Base-by-base conservation (phyloP, 2,888 invertebrate genomes). In the Copidosoma aretas region DNA sequence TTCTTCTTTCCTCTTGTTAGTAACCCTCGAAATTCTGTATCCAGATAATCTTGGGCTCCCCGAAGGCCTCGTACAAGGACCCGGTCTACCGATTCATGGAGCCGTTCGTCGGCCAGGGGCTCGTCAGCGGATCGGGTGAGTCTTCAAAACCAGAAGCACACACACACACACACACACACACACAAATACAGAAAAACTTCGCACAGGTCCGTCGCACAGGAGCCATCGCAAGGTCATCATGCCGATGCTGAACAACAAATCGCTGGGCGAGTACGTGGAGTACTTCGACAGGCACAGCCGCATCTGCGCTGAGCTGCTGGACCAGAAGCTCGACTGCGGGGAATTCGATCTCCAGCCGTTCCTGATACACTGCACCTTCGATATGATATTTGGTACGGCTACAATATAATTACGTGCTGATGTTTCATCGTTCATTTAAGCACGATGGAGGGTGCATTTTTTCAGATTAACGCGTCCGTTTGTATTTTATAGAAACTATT, bases 21-120 rank as follows among this genome's bases (percentile, higher is more conserved):
- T n/a, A n/a, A n/a, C n/a, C n/a, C n/a, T n/a, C n/a, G n/a, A n/a
- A n/a, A n/a, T n/a, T n/a, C n/a, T n/a, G n/a, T n/a, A 21, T 21
- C 24, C 22, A 77, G 77, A 58, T 75, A 0, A 73, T 77, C 61
- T 64, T 77, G 14, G 67, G 67, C 10, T 73, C 73, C 62, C 63
- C 68, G 10, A 75, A 75, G 65, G 76, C 77, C 12, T 57, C 73
- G 53, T 72, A 73, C 72, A 77, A 77, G 64, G 75, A 70, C 57
- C 10, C 70, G 19, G n/a, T 74, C 10, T 77, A 77, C 64, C 70
- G 73, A 51, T 53, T 77, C 4, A 70, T 77, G 74, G 72, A 75
- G 54, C 72, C 76, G n/a, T 73, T 75, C n/a, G 24, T 76, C 24
- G 77, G 77, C 1, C 62, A 71, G 43, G 75, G 77, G 14, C 73